A percentile compares a stretch with the other conserved stretches of the same genome.
Evolutionary conservation across 2,797 vertebrate genomes (phyloP).

Genomic region (Pelodytes ibericus): DNA sequence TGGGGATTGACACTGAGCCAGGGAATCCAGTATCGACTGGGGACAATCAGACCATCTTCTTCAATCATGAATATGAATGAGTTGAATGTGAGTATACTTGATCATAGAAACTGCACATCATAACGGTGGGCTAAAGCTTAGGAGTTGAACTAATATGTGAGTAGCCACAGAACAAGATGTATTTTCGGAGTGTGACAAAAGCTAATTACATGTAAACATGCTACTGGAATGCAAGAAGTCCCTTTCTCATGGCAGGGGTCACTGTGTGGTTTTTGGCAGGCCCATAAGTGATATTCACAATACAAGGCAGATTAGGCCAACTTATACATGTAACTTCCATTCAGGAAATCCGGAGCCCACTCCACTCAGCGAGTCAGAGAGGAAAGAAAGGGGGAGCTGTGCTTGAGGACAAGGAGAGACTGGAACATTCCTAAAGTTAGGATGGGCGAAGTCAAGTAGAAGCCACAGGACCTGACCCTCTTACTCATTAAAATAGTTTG

Average conservation of each 20-base stretch:
- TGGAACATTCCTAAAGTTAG: conserved; percentile 23
- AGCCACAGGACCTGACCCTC: conserved; percentile 24
- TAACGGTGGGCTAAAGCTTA: too few species aligned
- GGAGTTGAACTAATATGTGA: too few species aligned
- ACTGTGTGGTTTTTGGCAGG: conserved; percentile 54
- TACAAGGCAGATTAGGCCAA: conserved; percentile 59
- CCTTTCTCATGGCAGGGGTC: conserved; percentile 29
- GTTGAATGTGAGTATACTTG: conserved; percentile 82
- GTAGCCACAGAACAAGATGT: background rate
- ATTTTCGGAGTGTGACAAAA: background rate
- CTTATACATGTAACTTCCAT: conserved; percentile 52
- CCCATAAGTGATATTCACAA: conserved; percentile 53
- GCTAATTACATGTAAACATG: background rate
- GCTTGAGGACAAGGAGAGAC: background rate
- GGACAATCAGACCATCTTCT: conserved; percentile 85
- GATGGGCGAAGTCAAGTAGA: conserved; percentile 26
- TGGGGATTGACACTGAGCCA: conserved; percentile 93
- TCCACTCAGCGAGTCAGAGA: conserved; percentile 19
- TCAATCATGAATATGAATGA: conserved; percentile 95
- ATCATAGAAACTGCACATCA: too few species aligned
- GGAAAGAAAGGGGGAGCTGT: background rate
- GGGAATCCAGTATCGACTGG: conserved; percentile 87
- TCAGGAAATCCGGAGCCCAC: conserved; percentile 56
- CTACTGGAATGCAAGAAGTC: conserved; percentile 11
- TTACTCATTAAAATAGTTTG: conserved; percentile 19